Base-by-base conservation (phyloP, 1,140 invertebrate genomes). In the Agraylea sexmaculata region DNA sequence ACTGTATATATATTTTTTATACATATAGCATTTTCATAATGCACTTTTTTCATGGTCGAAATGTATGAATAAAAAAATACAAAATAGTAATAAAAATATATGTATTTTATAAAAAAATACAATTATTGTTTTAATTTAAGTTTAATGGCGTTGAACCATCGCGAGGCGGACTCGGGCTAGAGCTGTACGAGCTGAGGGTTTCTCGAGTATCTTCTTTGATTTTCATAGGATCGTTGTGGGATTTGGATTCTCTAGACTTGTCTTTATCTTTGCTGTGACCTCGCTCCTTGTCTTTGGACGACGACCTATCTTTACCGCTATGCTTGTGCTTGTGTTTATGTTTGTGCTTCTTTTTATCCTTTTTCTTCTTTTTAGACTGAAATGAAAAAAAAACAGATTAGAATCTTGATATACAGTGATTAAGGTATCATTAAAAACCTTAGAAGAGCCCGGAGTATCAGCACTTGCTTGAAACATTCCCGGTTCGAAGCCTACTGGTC, bases 281-380 rank as follows among this genome's bases (percentile, higher is more conserved):
- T 77, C 76, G 37, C 74, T 71, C 71, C 41, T 75, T 72, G 18
- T 74, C 69, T 47, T 73, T 71, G 4, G 53, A 56, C 37, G 69
- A 62, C 36, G 69, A 63, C 37, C 75, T 76, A 47, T 80, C 75
- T 46, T 81, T 72, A 54, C 75, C 78, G 51, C 78, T 77, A 57
- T 83, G 80, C 46, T 80, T 78, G 48, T 80, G 77, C 46, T 83
- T 81, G 50, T 83, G 73, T 51, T 77, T 82, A 46, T 84, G 78
- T 54, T 82, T 83, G 48, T 83, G 77, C 52, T 83, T 84, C 59
- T 86, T 81, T 53, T 85, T 86, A 37, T 87, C 78, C 51, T 87
- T 84, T 52, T 86, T 83, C 59, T 80, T 81, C 52, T 83, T 83
- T 55, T 86, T 83, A 46, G 72, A 61, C 73, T 79, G 52, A 48